A percentile compares a stretch with the other conserved stretches of the same genome.
Evolutionary conservation across 1,140 invertebrate genomes (phyloP).

Genomic region (Penaeus indicus): DNA sequence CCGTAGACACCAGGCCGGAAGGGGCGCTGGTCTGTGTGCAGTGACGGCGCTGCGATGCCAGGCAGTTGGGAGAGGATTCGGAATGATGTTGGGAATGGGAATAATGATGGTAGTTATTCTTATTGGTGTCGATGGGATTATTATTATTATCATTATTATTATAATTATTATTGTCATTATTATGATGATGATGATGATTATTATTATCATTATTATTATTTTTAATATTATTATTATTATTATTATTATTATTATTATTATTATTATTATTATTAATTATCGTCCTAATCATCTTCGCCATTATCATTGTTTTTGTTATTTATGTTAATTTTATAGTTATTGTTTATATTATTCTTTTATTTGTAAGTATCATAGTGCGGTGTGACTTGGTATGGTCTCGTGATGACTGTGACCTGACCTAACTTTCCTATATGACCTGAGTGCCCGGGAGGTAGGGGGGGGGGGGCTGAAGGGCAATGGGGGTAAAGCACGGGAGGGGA

Average conservation of each 20-base stretch:
- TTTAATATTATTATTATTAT: constrained; percentile 6
- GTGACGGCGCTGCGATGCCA: not conserved
- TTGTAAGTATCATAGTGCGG: constrained; percentile 57
- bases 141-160: not conserved
- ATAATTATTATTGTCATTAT: not conserved
- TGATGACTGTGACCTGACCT: too few species aligned
- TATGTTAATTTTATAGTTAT: constrained; percentile 12
- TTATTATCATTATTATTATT: constrained; percentile 8
- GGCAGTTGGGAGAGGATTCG: not conserved
- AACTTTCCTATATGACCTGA: too few species aligned
- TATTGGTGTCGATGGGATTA: not conserved
- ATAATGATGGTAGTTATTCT: not conserved
- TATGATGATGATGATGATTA: not conserved
- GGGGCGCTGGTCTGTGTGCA: not conserved
- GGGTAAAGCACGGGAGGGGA: too few species aligned
- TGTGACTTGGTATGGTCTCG: not conserved
- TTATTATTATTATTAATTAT: constrained; percentile 9
- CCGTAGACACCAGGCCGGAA: not conserved
- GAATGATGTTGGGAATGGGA: not conserved
- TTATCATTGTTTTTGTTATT: constrained; percentile 13
- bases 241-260: not conserved
- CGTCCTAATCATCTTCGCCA: not conserved
- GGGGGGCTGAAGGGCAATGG: too few species aligned
- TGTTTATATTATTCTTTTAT: constrained; percentile 64
- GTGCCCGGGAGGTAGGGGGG: too few species aligned